phyloP scores from a whole-genome alignment of 2,888 invertebrate species.

The Cephus pulcher region DNA sequence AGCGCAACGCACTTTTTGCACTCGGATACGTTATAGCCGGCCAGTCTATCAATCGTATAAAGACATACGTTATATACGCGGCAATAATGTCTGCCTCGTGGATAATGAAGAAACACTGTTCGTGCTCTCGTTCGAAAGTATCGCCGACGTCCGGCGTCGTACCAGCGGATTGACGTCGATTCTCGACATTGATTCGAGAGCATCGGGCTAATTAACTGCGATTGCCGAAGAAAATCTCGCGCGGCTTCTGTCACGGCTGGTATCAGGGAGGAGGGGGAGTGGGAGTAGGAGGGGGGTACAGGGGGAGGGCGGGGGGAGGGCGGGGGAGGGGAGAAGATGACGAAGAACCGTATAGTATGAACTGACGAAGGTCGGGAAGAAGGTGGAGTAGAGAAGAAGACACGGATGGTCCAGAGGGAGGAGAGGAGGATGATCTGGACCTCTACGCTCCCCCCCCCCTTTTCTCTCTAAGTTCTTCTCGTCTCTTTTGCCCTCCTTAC shows the following conservation, averaged over 20 bases:
- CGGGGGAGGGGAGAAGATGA: constrained; percentile 15
- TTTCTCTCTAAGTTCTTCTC: background rate
- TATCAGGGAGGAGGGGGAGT: background rate
- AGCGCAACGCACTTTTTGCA: background rate
- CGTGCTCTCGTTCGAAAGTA: background rate
- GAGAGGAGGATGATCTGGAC: constrained; percentile 23
- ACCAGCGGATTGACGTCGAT: background rate
- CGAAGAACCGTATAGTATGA: constrained; percentile 28
- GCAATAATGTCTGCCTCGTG: background rate
- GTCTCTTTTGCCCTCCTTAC: constrained; percentile 1
- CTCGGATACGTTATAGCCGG: background rate
- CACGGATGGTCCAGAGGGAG: background rate
- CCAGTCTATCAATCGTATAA: background rate
- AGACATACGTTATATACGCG: background rate
- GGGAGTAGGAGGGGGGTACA: background rate
- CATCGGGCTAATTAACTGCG: background rate
- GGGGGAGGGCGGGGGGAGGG: constrained; percentile 38
- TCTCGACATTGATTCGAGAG: background rate
- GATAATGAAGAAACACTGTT: background rate
- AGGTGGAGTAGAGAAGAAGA: constrained; percentile 17
- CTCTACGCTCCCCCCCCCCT: constrained; percentile 1
- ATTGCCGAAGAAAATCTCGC: background rate
- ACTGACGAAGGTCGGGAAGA: constrained; percentile 28
- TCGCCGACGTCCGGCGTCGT: background rate
- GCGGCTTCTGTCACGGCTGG: background rate